Evolutionary conservation across 2,113 vertebrate species (phyloP).

Genomic region (Centropus bengalensis): DNA sequence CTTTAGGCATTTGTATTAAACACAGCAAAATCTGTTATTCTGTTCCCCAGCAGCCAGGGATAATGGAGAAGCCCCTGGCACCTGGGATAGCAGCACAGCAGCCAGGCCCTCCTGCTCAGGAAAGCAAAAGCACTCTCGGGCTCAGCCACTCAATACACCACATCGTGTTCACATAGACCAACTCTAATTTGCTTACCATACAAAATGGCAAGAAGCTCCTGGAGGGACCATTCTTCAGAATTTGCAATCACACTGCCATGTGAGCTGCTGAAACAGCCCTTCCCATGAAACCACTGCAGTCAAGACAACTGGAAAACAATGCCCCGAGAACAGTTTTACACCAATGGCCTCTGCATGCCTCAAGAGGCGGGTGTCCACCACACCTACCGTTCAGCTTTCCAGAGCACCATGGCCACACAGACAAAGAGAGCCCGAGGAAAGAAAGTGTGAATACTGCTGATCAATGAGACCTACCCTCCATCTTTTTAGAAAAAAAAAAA

Average conservation of each 20-base stretch:
- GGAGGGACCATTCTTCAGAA: neutral
- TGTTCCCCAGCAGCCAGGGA: neutral
- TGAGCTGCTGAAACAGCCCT: neutral
- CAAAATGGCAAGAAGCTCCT: neutral
- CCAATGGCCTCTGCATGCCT: neutral
- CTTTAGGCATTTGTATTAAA: neutral
- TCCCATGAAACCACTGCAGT: neutral
- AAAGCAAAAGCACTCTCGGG: neutral
- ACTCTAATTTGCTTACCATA: neutral
- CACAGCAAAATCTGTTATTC: neutral
- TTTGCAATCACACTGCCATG: neutral
- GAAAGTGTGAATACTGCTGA: neutral
- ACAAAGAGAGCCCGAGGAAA: neutral
- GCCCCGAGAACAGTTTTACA: neutral
- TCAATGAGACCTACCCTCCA: neutral
- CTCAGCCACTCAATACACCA: neutral
- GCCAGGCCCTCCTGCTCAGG: fast-evolving
- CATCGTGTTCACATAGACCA: neutral
- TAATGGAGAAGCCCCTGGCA: neutral
- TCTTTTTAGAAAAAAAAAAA: neutral
- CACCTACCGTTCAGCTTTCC: neutral
- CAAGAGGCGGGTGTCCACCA: neutral
- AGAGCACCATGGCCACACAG: fast-evolving
- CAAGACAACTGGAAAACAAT: neutral
- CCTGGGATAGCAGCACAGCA: neutral